Evolutionary conservation across 2,113 vertebrate genomes (phyloP).

Genomic region (Syrrhaptes paradoxus): DNA sequence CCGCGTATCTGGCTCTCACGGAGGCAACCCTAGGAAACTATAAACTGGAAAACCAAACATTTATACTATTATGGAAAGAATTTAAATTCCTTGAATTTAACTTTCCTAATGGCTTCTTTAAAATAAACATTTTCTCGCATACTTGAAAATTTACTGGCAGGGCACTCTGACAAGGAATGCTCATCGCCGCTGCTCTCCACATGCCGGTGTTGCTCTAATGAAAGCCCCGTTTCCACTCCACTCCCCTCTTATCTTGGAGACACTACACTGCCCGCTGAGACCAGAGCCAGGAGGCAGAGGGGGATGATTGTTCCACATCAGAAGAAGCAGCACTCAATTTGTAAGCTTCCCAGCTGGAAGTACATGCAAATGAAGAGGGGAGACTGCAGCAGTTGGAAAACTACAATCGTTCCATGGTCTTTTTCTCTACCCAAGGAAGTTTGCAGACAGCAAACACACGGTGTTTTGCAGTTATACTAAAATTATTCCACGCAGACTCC

Average conservation of each 20-base stretch:
- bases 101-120: neutral
- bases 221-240: neutral
- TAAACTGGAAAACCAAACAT: conserved; percentile 10
- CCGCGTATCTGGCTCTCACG: neutral
- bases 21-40: neutral
- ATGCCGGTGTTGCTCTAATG: neutral
- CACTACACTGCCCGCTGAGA: neutral
- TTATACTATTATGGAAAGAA: conserved; percentile 17
- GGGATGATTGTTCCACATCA: conserved; percentile 35
- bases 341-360: conserved; percentile 60
- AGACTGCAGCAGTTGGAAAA: neutral
- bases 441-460: neutral
- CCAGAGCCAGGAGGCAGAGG: conserved; percentile 38
- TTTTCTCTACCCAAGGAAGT: neutral
- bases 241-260: conserved; percentile 48
- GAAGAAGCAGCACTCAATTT: conserved; percentile 59
- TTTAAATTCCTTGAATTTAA: neutral
- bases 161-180: neutral
- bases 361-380: neutral
- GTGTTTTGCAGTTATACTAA: neutral
- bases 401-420: neutral
- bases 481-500: neutral
- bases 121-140: neutral
- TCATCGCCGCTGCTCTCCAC: neutral
- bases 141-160: neutral